Evolutionary conservation across 2,888 invertebrate species (phyloP), one percentile per base, ranked within the genome.

Genomic region (Troides helena): DNA sequence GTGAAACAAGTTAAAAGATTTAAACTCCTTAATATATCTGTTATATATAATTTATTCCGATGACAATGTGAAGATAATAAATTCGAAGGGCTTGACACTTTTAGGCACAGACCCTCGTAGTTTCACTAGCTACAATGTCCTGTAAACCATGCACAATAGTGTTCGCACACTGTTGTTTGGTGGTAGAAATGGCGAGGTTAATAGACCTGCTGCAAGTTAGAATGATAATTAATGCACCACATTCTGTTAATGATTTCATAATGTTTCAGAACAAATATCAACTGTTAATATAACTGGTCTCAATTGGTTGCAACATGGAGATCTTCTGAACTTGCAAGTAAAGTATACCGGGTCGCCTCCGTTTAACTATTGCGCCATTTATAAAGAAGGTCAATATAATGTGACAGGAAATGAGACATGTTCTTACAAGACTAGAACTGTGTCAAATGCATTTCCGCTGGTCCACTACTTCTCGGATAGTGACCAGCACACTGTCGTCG

Each of bases 241-340:
- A 10, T 58, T 23, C 1, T 58, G 1, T 23, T 12, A 58, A 23
- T 8, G 17, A 46, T 23, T 65, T 53, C 23, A 62, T 71, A 69
- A 67, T 73, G 74, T 89, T 92, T 14, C 83, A 97, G 97, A 94
- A 74, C 96, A 97, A 0, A 94, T 98, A 75, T 85, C 93, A 2
- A 94, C 94, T 70, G 91, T 97, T 12, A 94, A 94, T 64, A 94
- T 96, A 1, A 94, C 93, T 4, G 98, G 97, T 0, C 94, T 95
- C 69, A 96, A 96, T 79, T 98, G 98, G 97, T 90, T 98, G 50
- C 95, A 96, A 77, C 96, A 96, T 72, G 97, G 97, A 50, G 97
- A 97, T 68, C 88, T 97, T 62, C 85, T 98, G 39, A 94, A 95
- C 68, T 84, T 98, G 12, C 92, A 94, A 74, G 94, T 96, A 4